Conservation (phyloP, 2,888 invertebrate genomes). For the Periphyllus acericola region DNA sequence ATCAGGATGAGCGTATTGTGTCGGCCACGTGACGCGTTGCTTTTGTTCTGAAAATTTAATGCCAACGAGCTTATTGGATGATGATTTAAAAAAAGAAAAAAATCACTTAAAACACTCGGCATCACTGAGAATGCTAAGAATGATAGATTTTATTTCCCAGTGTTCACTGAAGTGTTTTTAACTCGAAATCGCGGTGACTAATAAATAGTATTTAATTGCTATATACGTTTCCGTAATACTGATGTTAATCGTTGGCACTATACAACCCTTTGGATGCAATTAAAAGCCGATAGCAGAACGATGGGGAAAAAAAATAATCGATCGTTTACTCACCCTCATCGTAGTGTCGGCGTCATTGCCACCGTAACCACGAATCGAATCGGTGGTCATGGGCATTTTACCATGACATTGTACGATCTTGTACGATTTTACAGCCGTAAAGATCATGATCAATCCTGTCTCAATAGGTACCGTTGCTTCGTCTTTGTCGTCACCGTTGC, state of each 20-base stretch:
- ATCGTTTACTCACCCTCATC: neutral
- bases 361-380: neutral
- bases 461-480: neutral
- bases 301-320: neutral
- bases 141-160: too few relatives aligned
- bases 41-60: constrained; percentile 9
- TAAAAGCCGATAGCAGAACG: neutral
- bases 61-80: neutral
- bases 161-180: too few relatives aligned
- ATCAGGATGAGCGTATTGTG: neutral
- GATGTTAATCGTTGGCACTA: neutral
- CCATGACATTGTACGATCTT: neutral
- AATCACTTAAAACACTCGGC: neutral
- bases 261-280: neutral
- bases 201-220: neutral
- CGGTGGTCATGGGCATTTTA: neutral
- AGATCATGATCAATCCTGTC: constrained; percentile 31
- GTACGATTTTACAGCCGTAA: neutral
- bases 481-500: constrained; percentile 32
- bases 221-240: neutral
- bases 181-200: too few relatives aligned
- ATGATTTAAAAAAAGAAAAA: neutral
- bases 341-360: neutral
- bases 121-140: neutral
- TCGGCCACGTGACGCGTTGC: neutral